Conservation (phyloP, 2,113 vertebrate genomes). For the Syngnathoides biaculeatus region DNA sequence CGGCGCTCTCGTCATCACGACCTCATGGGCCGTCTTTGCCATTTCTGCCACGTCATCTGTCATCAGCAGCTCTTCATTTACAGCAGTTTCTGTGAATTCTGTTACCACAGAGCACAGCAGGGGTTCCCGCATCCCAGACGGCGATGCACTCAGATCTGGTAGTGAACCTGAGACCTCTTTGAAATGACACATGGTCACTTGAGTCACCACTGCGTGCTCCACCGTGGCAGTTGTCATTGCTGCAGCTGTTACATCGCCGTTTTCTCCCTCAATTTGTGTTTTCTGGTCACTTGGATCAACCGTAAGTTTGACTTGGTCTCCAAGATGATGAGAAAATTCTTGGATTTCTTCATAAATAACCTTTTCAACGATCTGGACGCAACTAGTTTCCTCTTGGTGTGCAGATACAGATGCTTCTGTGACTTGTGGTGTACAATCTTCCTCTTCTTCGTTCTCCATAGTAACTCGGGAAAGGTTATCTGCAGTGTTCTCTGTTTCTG, state of each 20-base stretch:
- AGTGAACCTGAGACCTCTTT: slow-evolving; percentile 20
- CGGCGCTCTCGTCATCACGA: slow-evolving; percentile 20
- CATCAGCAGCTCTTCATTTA: slow-evolving; percentile 22
- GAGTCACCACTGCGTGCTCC: slow-evolving; percentile 7
- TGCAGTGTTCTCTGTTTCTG: slow-evolving; percentile 9
- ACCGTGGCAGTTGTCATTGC: slow-evolving; percentile 3
- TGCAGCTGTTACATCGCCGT: slow-evolving; percentile 8
- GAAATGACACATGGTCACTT: slow-evolving; percentile 16
- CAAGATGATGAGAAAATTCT: slow-evolving; percentile 4
- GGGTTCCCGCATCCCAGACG: slow-evolving; percentile 35
- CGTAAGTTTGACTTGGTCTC: slow-evolving; percentile 25
- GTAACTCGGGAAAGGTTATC: slow-evolving; percentile 7
- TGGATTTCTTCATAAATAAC: slow-evolving; percentile 20
- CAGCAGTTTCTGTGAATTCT: slow-evolving; percentile 41
- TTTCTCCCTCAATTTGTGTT: slow-evolving; percentile 27
- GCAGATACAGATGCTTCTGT: slow-evolving; percentile 26
- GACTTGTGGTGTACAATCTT: slow-evolving; percentile 31
- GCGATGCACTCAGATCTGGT: slow-evolving; percentile 32
- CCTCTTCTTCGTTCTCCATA: slow-evolving; percentile 12
- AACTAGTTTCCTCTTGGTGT: slow-evolving; percentile 14
- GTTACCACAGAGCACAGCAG: slow-evolving; percentile 29
- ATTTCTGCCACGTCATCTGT: slow-evolving; percentile 25
- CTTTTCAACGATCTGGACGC: slow-evolving; percentile 23
- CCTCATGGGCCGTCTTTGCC: slow-evolving; percentile 25
- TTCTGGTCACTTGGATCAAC: slow-evolving; percentile 13